These are phyloP conservation scores for Gambusia yucatana DNA, from an alignment of 2,797 vertebrate species.

Conservation along the genomic window DNA sequence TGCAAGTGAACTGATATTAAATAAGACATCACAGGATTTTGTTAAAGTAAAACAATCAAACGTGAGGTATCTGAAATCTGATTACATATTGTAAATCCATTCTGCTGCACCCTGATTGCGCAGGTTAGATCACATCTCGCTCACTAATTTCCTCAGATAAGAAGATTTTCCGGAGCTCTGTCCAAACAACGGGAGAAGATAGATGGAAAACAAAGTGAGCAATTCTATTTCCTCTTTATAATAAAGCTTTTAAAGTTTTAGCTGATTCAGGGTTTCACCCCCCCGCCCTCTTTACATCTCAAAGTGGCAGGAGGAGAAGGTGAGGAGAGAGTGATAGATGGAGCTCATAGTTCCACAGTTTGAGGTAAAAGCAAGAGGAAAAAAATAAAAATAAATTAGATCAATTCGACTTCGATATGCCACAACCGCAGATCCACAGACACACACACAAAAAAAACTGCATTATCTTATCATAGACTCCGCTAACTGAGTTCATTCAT, in stretches of 20 bases:
- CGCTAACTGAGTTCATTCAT: slow-evolving; percentile 29
- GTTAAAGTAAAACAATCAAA: slow-evolving; percentile 24
- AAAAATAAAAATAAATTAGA: slow-evolving; percentile 46
- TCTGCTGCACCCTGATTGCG: not conserved
- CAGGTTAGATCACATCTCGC: slow-evolving; percentile 52
- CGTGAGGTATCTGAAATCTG: slow-evolving; percentile 29
- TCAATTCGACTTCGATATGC: slow-evolving; percentile 51
- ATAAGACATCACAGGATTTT: slow-evolving; percentile 2
- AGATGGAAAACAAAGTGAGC: slow-evolving; percentile 58
- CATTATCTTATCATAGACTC: slow-evolving; percentile 60
- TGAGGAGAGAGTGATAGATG: slow-evolving; percentile 75
- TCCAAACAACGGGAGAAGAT: slow-evolving; percentile 51
- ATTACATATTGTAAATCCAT: slow-evolving; percentile 38
- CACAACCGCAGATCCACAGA: slow-evolving; percentile 8
- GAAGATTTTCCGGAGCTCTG: slow-evolving; percentile 69
- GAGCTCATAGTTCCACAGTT: slow-evolving; percentile 40
- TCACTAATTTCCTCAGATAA: slow-evolving; percentile 56
- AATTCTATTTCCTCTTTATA: slow-evolving; percentile 74
- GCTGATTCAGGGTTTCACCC: slow-evolving; percentile 71
- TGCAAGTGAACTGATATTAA: slow-evolving; percentile 9
- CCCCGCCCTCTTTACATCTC: slow-evolving; percentile 16
- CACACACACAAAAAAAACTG: slow-evolving; percentile 20
- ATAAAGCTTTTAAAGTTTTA: slow-evolving; percentile 80
- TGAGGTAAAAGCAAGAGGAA: slow-evolving; percentile 42
- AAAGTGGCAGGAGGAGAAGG: slow-evolving; percentile 32